Evolutionary conservation across 2,797 vertebrate genomes (phyloP).

Genomic region (Euthynnus affinis): DNA sequence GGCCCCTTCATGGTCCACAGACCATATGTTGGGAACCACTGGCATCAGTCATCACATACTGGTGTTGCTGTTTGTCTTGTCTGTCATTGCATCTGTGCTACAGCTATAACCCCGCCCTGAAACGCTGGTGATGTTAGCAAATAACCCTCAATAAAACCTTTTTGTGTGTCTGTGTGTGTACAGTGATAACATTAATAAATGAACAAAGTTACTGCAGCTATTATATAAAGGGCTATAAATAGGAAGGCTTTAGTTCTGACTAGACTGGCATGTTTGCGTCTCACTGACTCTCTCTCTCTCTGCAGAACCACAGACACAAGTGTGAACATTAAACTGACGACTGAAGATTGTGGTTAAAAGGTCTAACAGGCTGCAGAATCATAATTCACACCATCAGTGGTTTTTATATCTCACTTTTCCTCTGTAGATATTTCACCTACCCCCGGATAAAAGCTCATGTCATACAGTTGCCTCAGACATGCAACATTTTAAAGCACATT

Average conservation of each 20-base stretch:
- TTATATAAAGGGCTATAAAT: slow-evolving; percentile 68
- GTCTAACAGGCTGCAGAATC: not conserved
- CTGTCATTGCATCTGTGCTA: not conserved
- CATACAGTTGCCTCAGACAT: not conserved
- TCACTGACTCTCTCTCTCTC: not conserved
- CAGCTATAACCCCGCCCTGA: not conserved
- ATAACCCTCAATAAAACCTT: slow-evolving; percentile 24
- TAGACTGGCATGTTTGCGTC: slow-evolving; percentile 36
- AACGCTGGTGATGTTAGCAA: slow-evolving; percentile 5
- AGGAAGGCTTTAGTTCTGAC: slow-evolving; percentile 28
- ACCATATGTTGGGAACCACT: slow-evolving; percentile 13
- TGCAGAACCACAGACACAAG: slow-evolving; percentile 17
- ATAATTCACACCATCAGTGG: slow-evolving; percentile 18
- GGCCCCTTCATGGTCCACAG: not conserved
- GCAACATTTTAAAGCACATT: slow-evolving; percentile 8
- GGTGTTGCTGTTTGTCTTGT: slow-evolving; percentile 22
- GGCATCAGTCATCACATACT: slow-evolving; percentile 2
- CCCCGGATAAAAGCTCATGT: not conserved
- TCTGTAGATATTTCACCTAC: not conserved
- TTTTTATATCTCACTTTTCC: not conserved
- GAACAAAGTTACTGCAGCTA: slow-evolving; percentile 45
- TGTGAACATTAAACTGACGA: slow-evolving; percentile 18
- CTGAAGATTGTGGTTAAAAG: slow-evolving; percentile 24
- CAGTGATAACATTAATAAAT: slow-evolving; percentile 45
- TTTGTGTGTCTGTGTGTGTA: slow-evolving; percentile 10